A percentile compares a stretch with the other conserved stretches of the same genome.
phyloP scores from a whole-genome alignment of 2,888 invertebrate species.

The Periphyllus acericola region DNA sequence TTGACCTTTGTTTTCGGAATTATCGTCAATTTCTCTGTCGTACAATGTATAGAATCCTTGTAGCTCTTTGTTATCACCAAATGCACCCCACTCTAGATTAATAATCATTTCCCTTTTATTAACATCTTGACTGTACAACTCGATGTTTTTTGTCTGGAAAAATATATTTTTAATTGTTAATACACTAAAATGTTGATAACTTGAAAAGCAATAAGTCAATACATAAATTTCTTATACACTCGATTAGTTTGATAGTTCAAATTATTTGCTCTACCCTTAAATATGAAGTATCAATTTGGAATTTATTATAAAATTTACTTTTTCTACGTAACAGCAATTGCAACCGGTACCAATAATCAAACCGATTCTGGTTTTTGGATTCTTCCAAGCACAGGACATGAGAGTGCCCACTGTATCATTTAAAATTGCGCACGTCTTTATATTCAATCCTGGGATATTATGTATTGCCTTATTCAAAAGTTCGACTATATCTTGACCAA shows the following conservation, averaged over 20 bases:
- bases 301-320: conserved; percentile 66
- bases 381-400: conserved; percentile 78
- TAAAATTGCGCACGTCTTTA: too few relatives aligned
- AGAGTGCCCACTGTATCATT: too few relatives aligned
- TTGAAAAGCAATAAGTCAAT: too few relatives aligned
- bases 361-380: conserved; percentile 75
- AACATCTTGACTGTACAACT: conserved; percentile 41
- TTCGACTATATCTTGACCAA: conserved; percentile 76
- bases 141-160: conserved; percentile 63
- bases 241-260: too few relatives aligned
- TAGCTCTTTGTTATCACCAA: conserved; percentile 83
- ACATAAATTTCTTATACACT: too few relatives aligned
- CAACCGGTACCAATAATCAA: conserved; percentile 84
- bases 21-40: conserved; percentile 78
- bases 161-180: conserved; percentile 48
- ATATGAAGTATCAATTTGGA: too few relatives aligned
- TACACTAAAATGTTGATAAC: too few relatives aligned
- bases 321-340: too few relatives aligned
- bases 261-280: too few relatives aligned
- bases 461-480: too few relatives aligned
- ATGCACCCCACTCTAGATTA: too few relatives aligned
- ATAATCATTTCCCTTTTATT: conserved; percentile 72
- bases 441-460: too few relatives aligned
- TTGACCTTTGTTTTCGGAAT: conserved; percentile 73
- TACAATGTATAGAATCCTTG: conserved; percentile 80